Base-by-base conservation (phyloP, 2,797 vertebrate species). In the Periophthalmus magnuspinnatus region DNA sequence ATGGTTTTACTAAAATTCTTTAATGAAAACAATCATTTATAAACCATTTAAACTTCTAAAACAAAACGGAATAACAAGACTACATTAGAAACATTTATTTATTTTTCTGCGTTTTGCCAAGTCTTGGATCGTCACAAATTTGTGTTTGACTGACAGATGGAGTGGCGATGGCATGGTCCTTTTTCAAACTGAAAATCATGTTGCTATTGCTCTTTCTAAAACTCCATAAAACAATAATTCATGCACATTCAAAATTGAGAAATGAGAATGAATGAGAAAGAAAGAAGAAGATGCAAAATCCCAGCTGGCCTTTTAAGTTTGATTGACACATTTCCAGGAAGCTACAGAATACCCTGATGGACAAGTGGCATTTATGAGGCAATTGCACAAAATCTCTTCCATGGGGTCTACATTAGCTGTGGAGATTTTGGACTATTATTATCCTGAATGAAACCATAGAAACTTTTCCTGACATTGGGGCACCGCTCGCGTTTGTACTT, bases 301-400 rank as follows among this genome's bases (percentile, higher is more conserved):
- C 81, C 82, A 85, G 88, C 83, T 89, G 88, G 86, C 84, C 74
- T 76, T 83, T 90, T 65, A 21, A 72, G 69, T 84, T 90, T 94
- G 92, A 94, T 89, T 93, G 93, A 93, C 90, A 90, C 83, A 72
- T 88, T 85, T 85, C 86, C 86, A 89, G 71, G 72, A 71, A 76
- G 73, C 83, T 81, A 71, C 83, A 81, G 69, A 81, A 70, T 76
- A 79, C 76, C 59, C 81, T 92, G 92, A 94, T 84, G 74, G 92
- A 93, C 87, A 91, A 94, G 90, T 91, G 90, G 92, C 90, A 92
- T 93, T 93, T 92, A 93, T 93, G 88, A 92, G 92, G 90, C 90
- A 92, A 92, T 94, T 94, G 93, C 92, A 92, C 84, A 86, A 91
- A 87, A 80, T 81, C 86, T 85, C 78, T 83, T 94, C 91, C 85